Evolutionary conservation across 2,113 vertebrate genomes (phyloP), one percentile per base, ranked within the genome.

Genomic region (Polypterus senegalus): DNA sequence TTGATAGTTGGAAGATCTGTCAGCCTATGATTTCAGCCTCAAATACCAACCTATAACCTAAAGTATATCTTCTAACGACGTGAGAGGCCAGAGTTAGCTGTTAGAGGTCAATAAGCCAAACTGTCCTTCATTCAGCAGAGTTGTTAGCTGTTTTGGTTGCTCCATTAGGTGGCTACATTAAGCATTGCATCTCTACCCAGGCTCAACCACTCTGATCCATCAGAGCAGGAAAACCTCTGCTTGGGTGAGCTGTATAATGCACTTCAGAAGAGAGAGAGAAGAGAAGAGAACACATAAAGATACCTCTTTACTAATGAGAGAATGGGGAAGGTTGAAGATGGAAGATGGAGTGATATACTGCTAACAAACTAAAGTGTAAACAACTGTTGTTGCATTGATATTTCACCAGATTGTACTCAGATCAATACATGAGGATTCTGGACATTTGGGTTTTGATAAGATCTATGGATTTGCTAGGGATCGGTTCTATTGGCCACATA

Each of bases 1-100:
- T 47, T 49, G 63, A 4, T 64, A 49, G 56, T 44, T 64, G 5
- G 49, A 10, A 3, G 63, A 56, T 1, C 5, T 64, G 27, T 58
- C 63, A 0, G 54, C 48, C 5, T 59, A 59, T n/a, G 57, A 64
- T 11, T 64, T 64, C 9, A 59, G 9, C 6, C 4, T 64, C 6
- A 58, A 64, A 7, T 64, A 64, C 6, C 3, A 57, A 4, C 48
- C 48, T 3, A 57, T 55, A 2, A 64, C 51, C 43, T 45, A 52
- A n/a, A 64, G 59, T 8, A 46, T 59, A 7, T n/a, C n/a, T n/a
- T n/a, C n/a, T n/a, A n/a, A n/a, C n/a, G n/a, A n/a, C n/a, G n/a
- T n/a, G n/a, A n/a, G n/a, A n/a, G n/a, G n/a, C n/a, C n/a, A n/a
- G n/a, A n/a, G n/a, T n/a, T n/a, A n/a, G n/a, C n/a, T n/a, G n/a